Evolutionary conservation across 2,797 vertebrate genomes (phyloP).

Genomic region (Propithecus perrieri): DNA sequence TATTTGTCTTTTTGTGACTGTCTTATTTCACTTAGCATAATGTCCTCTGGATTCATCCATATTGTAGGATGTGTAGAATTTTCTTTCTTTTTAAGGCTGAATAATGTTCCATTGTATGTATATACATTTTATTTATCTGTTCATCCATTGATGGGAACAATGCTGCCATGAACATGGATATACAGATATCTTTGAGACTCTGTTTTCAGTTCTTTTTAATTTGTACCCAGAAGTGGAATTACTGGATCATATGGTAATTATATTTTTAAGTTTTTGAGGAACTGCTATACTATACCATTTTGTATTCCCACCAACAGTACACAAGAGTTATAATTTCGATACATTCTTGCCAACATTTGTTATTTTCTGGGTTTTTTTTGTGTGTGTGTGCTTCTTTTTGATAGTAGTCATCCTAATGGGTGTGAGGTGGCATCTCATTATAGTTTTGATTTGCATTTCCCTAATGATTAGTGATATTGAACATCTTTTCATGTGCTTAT

Average conservation of each 20-base stretch:
- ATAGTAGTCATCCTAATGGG: background rate
- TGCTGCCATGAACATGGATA: background rate
- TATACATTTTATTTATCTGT: background rate
- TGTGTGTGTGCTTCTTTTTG: background rate
- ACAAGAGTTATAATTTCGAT: background rate
- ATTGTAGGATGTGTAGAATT: background rate
- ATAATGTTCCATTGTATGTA: background rate
- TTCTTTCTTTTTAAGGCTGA: background rate
- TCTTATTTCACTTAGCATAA: background rate
- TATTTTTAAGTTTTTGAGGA: background rate
- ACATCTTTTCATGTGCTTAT: background rate
- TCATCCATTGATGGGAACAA: background rate
- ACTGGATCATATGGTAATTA: background rate
- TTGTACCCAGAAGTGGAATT: background rate
- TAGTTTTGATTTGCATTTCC: background rate
- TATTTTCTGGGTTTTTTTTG: background rate
- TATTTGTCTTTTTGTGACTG: background rate
- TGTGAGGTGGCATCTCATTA: background rate
- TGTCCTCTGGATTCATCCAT: background rate
- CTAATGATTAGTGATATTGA: background rate
- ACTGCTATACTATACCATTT: background rate
- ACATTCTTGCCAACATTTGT: background rate
- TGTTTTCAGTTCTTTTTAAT: background rate
- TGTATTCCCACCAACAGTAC: background rate
- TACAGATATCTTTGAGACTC: background rate